Base-by-base conservation (phyloP, 1,140 invertebrate species). In the Marisa cornuarietis region DNA sequence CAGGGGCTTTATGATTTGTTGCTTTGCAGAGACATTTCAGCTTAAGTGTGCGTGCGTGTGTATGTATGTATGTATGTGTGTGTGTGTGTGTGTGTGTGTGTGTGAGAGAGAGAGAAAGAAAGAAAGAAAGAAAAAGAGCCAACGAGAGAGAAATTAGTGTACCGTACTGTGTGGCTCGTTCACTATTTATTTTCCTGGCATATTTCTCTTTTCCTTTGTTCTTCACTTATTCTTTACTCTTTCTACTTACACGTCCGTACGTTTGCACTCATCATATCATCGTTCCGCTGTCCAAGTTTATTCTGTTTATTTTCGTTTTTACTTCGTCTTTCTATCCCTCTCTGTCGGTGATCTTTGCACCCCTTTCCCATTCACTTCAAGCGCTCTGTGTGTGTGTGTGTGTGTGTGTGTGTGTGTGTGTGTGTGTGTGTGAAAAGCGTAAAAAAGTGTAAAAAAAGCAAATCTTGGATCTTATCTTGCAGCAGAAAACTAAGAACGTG, bases 341-440 rank as follows among this genome's bases (percentile, higher is more conserved):
- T 42, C 31, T 26, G n/a, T n/a, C n/a, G n/a, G n/a, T 71, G n/a
- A 31, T 26, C 31, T 49, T 42, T 49, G 11, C 31, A 58, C 54
- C 54, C 16, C 54, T 58, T 0, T 20, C 31, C 31, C 18, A 0
- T 71, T 42, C 16, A n/a, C 42, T 22, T 71, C 26, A 31, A n/a
- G 20, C 31, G 20, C 69, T 71, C 31, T 42, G 11, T 42, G n/a
- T 71, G 7, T 71, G 1, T 71, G 69, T 71, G 69, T 71, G 31
- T 31, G 9, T 71, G 69, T 71, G 69, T 42, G 69, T 42, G 69
- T 42, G 69, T 42, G 69, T 71, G 69, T 71, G 69, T 49, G 31
- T 71, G 69, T 71, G 69, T 71, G 69, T 49, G 69, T 42, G 69
- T 71, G 31, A n/a, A n/a, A n/a, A n/a, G n/a, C n/a, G n/a, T n/a